phyloP scores from a whole-genome alignment of 2,797 vertebrate species.

The Acrossocheilus wenchowensis region DNA sequence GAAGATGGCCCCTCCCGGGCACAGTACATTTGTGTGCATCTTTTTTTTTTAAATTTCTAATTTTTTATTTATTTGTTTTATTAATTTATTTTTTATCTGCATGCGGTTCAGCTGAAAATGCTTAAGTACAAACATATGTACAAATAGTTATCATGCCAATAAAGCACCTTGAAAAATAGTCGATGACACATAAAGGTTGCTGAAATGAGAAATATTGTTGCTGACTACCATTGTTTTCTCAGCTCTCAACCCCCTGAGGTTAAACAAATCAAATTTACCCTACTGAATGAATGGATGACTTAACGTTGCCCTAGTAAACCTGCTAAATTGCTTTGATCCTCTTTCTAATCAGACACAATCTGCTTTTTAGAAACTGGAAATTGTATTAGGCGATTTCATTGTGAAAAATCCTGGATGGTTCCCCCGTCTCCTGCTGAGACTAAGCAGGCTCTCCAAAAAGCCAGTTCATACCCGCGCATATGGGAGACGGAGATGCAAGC shows the following conservation, averaged over 20 bases:
- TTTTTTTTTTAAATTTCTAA: no score
- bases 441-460: constrained; percentile 35
- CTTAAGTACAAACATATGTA: neutral
- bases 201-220: constrained; percentile 32
- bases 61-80: no score
- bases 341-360: constrained; percentile 62
- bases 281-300: constrained; percentile 43
- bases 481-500: constrained; percentile 41
- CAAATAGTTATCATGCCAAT: neutral
- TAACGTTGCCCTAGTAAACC: constrained; percentile 54
- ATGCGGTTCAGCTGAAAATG: neutral
- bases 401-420: constrained; percentile 44
- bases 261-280: constrained; percentile 48
- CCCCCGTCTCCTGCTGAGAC: constrained; percentile 39
- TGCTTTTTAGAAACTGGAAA: constrained; percentile 52
- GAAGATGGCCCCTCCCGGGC: no score
- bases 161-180: constrained; percentile 31
- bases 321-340: constrained; percentile 56
- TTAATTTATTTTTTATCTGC: neutral
- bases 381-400: constrained; percentile 55
- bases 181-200: constrained; percentile 22
- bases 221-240: constrained; percentile 43
- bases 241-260: constrained; percentile 29
- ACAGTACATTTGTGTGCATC: no score
- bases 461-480: constrained; percentile 42